Percentiles rank a stretch among this genome's conserved stretches.
Conservation (phyloP, 2,888 invertebrate species). For the Apocheima hispidaria region DNA sequence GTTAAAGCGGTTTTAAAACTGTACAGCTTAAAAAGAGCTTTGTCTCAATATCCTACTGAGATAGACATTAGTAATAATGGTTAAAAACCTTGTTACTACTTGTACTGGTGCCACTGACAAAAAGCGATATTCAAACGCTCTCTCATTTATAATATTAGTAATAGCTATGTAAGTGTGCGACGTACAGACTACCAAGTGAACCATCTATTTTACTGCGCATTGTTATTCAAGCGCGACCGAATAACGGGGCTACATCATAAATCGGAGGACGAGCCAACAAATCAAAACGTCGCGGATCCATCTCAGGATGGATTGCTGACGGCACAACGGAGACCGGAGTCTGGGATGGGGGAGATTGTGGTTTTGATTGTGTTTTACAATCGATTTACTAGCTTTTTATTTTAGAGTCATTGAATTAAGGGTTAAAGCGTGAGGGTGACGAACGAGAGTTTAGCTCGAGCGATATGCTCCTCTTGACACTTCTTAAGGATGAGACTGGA, state of each 20-base stretch:
- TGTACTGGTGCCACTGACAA: too few relatives aligned
- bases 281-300: conserved; percentile 35
- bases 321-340: neutral
- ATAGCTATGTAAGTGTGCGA: neutral
- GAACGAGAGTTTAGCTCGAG: too few relatives aligned
- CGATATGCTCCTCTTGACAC: too few relatives aligned
- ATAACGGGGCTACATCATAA: conserved; percentile 26
- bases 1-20: too few relatives aligned
- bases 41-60: too few relatives aligned
- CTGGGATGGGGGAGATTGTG: neutral
- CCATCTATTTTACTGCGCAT: conserved; percentile 24
- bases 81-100: too few relatives aligned
- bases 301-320: conserved; percentile 30
- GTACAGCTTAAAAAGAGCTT: too few relatives aligned
- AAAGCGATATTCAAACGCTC: neutral
- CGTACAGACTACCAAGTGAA: conserved; percentile 1
- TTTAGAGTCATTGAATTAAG: neutral
- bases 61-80: too few relatives aligned
- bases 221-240: conserved; percentile 30
- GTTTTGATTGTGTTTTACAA: neutral
- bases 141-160: neutral
- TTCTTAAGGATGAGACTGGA: too few relatives aligned
- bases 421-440: too few relatives aligned
- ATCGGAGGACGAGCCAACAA: conserved; percentile 31
- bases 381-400: neutral